Evolutionary conservation across 2,888 invertebrate species (phyloP).

Genomic region (Amblyteles armatorius): DNA sequence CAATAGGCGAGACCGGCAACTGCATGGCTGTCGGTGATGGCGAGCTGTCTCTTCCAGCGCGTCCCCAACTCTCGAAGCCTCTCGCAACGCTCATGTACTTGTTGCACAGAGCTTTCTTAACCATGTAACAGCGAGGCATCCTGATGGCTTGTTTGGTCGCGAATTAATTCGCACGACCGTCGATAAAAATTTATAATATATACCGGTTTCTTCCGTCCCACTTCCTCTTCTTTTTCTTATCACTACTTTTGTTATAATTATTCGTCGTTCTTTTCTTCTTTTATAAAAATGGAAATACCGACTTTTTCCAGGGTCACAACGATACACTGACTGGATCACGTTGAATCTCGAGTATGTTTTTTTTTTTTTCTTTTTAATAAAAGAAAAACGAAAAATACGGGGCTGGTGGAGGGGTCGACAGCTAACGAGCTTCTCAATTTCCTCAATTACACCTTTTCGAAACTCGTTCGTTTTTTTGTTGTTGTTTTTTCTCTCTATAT

Average conservation of each 20-base stretch:
- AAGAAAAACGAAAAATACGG: background rate
- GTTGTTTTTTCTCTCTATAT: conserved; percentile 51
- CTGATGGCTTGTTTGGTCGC: conserved; percentile 76
- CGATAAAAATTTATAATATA: conserved; percentile 30
- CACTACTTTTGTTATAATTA: background rate
- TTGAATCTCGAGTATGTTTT: conserved; percentile 16
- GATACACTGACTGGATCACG: conserved; percentile 54
- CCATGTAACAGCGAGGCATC: conserved; percentile 92
- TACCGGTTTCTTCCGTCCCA: background rate
- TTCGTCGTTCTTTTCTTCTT: conserved; percentile 9
- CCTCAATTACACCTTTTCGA: conserved; percentile 37
- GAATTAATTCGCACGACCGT: conserved; percentile 48
- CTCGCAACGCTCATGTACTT: conserved; percentile 83
- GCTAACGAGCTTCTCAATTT: conserved; percentile 19
- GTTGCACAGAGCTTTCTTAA: conserved; percentile 88
- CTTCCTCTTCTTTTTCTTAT: conserved; percentile 2
- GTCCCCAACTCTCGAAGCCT: conserved; percentile 81
- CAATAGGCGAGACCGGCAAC: conserved; percentile 74
- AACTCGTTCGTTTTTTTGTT: conserved; percentile 56
- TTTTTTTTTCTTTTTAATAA: background rate
- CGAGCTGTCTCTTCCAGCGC: conserved; percentile 76
- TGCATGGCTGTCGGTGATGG: conserved; percentile 76
- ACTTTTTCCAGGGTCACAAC: conserved; percentile 46
- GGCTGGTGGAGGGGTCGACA: conserved; percentile 21
- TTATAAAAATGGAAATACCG: conserved; percentile 70